Percentiles rank a stretch among this genome's conserved stretches.
These are phyloP conservation scores for Hartigia nigra DNA, from an alignment of 2,888 invertebrate genomes.

Conservation along the genomic window DNA sequence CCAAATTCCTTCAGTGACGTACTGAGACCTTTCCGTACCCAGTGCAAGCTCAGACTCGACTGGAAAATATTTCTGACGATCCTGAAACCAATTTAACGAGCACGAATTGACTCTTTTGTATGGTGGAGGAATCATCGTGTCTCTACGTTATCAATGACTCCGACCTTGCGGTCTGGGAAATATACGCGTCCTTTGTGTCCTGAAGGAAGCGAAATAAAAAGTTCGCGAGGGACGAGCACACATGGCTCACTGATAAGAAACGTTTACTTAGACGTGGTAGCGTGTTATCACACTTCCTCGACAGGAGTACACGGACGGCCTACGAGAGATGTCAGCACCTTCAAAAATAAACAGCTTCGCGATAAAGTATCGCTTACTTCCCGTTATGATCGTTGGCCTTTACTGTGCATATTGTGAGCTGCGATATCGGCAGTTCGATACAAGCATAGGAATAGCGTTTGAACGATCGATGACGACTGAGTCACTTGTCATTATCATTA, in stretches of 20 bases:
- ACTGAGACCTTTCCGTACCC: neutral
- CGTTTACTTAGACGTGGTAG: slow-evolving; percentile 41
- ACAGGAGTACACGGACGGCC: slow-evolving; percentile 25
- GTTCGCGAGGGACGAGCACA: neutral
- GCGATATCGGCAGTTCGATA: too few species aligned
- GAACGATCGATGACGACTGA: neutral
- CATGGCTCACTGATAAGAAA: slow-evolving; percentile 31
- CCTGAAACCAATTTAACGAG: neutral
- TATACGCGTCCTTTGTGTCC: neutral
- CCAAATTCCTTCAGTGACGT: neutral
- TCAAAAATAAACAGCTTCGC: slow-evolving; percentile 37
- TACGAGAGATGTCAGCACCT: slow-evolving; percentile 27
- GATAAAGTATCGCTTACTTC: slow-evolving; percentile 48
- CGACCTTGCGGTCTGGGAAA: neutral
- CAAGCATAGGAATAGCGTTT: neutral
- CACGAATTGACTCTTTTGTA: neutral
- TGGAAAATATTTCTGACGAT: neutral
- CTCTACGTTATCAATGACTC: neutral
- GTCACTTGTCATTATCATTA: neutral
- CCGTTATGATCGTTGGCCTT: slow-evolving; percentile 13
- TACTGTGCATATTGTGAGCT: neutral
- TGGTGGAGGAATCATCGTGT: neutral
- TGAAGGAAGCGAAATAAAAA: neutral
- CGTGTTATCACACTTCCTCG: slow-evolving; percentile 25
- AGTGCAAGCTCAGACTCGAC: neutral